Base-by-base conservation (phyloP, 1,140 invertebrate species). In the Hermetia illucens region DNA sequence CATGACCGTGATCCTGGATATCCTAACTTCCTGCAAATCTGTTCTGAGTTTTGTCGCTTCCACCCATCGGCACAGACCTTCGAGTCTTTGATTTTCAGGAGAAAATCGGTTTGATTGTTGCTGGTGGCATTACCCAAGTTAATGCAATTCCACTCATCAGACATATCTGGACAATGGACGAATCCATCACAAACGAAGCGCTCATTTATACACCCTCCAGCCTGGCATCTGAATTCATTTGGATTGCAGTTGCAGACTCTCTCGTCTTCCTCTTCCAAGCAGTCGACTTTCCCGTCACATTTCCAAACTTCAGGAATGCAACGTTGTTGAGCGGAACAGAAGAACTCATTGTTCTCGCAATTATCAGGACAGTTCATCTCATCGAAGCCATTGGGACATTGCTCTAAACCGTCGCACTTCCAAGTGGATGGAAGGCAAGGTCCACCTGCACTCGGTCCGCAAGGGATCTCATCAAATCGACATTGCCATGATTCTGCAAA, bases 271-370 rank as follows among this genome's bases (percentile, higher is more conserved):
- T 64, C 70, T 42, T 71, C 64, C 1, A 53, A 61, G 53, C 80
- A 83, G 39, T 82, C 76, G 12, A 69, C 55, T 12, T 68, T 68
- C 3, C 74, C 71, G 50, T 84, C 72, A 57, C 79, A 82, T 43
- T 64, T 64, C 71, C 70, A 74, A 2, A 68, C 41, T 3, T 61
- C 46, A 22, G 72, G 74, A 25, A 77, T 69, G 45, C 74, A 77
- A 22, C 68, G 60, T 31, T 58, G 61, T 51, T 44, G 35, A 36
- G 34, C 62, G 1, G 65, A 54, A 43, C 74, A 77, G 0, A 69
- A 55, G 46, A 69, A 75, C 45, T 72, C 65, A 38, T 72, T 58
- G 35, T 71, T 70, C 0, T 56, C 58, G 45, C 72, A 76, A 29
- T 59, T 62, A 30, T 62, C 58, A 21, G 62, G 60, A 47, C 74